These are phyloP conservation scores for Dufourea novaeangliae DNA, from an alignment of 1,140 invertebrate species.

Conservation along the genomic window DNA sequence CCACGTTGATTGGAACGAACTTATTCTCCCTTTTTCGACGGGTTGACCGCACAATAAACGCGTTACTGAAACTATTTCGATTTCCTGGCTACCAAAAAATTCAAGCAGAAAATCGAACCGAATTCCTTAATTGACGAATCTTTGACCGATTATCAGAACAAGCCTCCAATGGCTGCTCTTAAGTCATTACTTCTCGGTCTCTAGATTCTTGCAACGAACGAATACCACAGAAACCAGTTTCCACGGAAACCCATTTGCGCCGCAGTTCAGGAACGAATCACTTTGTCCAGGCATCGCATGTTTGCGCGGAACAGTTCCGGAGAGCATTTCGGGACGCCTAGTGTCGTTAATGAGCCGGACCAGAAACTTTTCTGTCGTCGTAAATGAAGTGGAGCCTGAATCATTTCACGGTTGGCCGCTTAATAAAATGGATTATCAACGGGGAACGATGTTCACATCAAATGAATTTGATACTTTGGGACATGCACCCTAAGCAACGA, in stretches of 20 bases:
- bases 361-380: conserved; percentile 70
- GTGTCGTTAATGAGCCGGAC: conserved; percentile 70
- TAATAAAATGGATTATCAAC: conserved; percentile 34
- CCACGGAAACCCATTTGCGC: conserved; percentile 59
- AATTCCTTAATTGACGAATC: not conserved
- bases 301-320: conserved; percentile 28
- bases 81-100: not conserved
- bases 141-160: no score
- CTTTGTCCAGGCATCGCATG: conserved; percentile 27
- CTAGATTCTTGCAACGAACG: not conserved
- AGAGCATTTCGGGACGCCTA: conserved; percentile 51
- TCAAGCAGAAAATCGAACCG: not conserved
- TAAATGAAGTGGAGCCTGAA: conserved; percentile 56
- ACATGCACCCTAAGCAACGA: not conserved
- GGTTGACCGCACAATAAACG: conserved; percentile 48
- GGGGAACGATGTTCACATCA: conserved; percentile 32
- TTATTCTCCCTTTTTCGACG: conserved; percentile 8
- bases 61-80: conserved; percentile 43
- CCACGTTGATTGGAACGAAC: conserved; percentile 48
- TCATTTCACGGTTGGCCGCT: conserved; percentile 10
- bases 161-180: not conserved
- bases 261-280: conserved; percentile 70
- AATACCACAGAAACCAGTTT: conserved; percentile 5
- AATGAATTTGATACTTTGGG: not conserved
- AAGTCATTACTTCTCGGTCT: not conserved